Conservation (phyloP, 2,113 vertebrate genomes). For the Coturnix japonica region DNA sequence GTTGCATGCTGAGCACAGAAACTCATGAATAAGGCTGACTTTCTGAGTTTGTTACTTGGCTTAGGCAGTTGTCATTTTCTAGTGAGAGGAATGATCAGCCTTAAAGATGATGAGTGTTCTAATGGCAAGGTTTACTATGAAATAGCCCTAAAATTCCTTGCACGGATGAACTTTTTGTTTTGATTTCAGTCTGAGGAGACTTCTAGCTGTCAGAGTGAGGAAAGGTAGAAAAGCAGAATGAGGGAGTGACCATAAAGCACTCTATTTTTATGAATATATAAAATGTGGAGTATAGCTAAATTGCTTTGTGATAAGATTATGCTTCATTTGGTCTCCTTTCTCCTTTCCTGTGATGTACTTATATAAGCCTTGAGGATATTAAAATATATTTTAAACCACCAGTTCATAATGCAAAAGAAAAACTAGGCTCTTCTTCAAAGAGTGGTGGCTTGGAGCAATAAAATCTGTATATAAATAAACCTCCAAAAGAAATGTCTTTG, state of each 20-base stretch:
- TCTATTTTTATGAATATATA: neutral
- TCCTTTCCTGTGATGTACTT: conserved; percentile 2
- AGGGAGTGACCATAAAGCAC: conserved; percentile 4
- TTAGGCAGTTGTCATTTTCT: neutral
- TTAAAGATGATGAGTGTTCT: neutral
- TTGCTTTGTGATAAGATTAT: conserved; percentile 39
- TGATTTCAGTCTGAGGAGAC: neutral
- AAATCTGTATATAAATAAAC: conserved; percentile 28
- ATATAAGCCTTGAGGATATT: conserved; percentile 49
- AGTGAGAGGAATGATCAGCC: neutral
- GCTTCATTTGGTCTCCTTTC: conserved; percentile 43
- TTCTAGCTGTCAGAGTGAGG: neutral
- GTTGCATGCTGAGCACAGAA: fast-evolving
- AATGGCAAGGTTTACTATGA: neutral
- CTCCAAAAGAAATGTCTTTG: conserved; percentile 18
- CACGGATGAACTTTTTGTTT: conserved; percentile 21
- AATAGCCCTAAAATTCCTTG: neutral
- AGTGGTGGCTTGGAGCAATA: conserved; percentile 34
- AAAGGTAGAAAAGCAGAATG: neutral
- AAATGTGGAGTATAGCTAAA: neutral
- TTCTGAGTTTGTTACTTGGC: neutral
- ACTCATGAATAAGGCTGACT: neutral
- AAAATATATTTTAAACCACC: conserved; percentile 44
- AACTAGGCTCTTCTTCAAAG: conserved; percentile 8
- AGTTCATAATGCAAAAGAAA: conserved; percentile 13